These are phyloP conservation scores for Takifugu rubripes DNA, from an alignment of 2,797 vertebrate species.

Conservation along the genomic window DNA sequence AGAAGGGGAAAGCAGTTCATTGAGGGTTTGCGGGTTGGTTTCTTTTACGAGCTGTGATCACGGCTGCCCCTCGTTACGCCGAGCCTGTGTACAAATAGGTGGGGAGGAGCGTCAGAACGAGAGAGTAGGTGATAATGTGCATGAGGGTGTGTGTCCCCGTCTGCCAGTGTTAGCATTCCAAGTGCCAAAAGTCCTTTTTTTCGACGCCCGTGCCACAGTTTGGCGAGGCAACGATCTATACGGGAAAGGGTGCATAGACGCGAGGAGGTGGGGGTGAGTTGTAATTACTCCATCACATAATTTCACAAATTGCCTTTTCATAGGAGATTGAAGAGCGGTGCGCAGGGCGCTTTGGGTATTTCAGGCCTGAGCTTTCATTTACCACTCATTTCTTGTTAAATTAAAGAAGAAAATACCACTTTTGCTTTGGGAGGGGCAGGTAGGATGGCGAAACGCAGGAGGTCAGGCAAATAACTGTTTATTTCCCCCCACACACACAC, in stretches of 20 bases:
- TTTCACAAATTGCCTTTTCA: slow-evolving; percentile 99
- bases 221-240: slow-evolving; percentile 88
- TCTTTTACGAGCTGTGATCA: slow-evolving; percentile 92
- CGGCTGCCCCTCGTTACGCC: slow-evolving; percentile 85
- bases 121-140: slow-evolving; percentile 63
- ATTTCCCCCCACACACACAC: no score
- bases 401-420: slow-evolving; percentile 95
- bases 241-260: slow-evolving; percentile 41
- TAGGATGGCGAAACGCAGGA: slow-evolving; percentile 3
- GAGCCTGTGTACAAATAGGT: slow-evolving; percentile 97
- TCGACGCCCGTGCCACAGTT: slow-evolving; percentile 50
- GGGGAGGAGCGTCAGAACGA: slow-evolving; percentile 82
- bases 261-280: slow-evolving; percentile 73
- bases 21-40: slow-evolving; percentile 84
- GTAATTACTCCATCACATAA: slow-evolving; percentile 99
- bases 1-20: slow-evolving; percentile 48
- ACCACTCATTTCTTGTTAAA: slow-evolving; percentile 97
- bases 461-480: not conserved
- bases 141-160: slow-evolving; percentile 53
- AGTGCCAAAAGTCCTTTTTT: slow-evolving; percentile 34
- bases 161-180: slow-evolving; percentile 68
- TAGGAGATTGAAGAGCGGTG: slow-evolving; percentile 93
- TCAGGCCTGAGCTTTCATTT: slow-evolving; percentile 91
- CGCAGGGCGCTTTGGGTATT: slow-evolving; percentile 86
- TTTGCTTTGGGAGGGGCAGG: slow-evolving; percentile 60